These are phyloP conservation scores for Drosophila orosa DNA, from an alignment of 1,140 invertebrate genomes.

Conservation along the genomic window DNA sequence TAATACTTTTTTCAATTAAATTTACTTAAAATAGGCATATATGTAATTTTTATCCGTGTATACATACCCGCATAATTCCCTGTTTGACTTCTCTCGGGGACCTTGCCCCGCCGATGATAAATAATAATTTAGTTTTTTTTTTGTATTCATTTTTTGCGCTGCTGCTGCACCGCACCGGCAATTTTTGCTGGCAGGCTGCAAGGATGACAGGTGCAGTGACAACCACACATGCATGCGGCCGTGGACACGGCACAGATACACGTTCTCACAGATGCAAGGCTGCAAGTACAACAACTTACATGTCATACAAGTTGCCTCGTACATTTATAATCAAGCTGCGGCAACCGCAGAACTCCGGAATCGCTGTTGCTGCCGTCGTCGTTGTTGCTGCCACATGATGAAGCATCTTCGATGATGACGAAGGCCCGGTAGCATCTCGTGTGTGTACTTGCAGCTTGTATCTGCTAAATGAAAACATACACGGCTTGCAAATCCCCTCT, in stretches of 20 bases:
- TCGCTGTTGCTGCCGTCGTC: slow-evolving; percentile 15
- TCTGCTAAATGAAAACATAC: slow-evolving; percentile 81
- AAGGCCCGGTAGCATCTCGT: slow-evolving; percentile 53
- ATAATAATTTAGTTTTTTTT: slow-evolving; percentile 69
- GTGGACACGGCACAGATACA: slow-evolving; percentile 21
- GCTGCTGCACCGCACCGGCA: slow-evolving; percentile 18
- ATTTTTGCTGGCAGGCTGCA: slow-evolving; percentile 52
- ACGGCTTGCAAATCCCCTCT: slow-evolving; percentile 24
- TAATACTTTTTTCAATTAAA: not conserved
- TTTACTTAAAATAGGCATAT: not conserved
- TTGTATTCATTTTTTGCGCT: not conserved
- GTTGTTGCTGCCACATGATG: slow-evolving; percentile 64
- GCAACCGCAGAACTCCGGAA: slow-evolving; percentile 54
- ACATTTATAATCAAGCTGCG: slow-evolving; percentile 79
- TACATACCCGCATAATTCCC: slow-evolving; percentile 39
- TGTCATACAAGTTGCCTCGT: slow-evolving; percentile 72
- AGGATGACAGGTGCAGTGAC: slow-evolving; percentile 80
- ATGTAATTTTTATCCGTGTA: not conserved
- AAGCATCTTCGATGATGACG: slow-evolving; percentile 67
- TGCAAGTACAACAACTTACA: slow-evolving; percentile 61
- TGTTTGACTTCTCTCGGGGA: slow-evolving; percentile 46
- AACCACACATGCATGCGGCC: slow-evolving; percentile 61
- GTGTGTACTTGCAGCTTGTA: slow-evolving; percentile 58
- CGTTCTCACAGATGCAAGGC: slow-evolving; percentile 43
- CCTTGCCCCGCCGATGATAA: slow-evolving; percentile 61